Base-by-base conservation (phyloP, 2,113 vertebrate genomes). In the Dipodomys spectabilis region DNA sequence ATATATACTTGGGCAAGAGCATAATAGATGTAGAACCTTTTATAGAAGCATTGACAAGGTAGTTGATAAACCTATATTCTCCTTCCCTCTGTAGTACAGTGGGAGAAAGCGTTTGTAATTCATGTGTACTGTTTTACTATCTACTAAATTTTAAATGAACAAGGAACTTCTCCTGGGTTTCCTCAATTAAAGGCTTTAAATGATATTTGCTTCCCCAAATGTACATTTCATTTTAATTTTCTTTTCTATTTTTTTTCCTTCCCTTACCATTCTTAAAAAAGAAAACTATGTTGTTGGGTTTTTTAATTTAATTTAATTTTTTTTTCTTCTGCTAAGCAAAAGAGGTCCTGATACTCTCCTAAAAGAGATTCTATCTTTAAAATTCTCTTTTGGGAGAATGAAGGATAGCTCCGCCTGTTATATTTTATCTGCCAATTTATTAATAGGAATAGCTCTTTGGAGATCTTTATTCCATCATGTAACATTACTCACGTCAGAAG, bases 391-490 rank as follows among this genome's bases (percentile, higher is more conserved):
- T 88, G 75, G 73, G 53, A 94, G 83, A 79, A 27, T 89, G 75
- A 85, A 7, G 57, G 86, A 57, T 80, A 19, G 65, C 20, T 53
- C 68, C 91, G 62, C 53, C 30, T 92, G 20, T 85, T 75, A 72
- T 64, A 80, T 86, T 95, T 93, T 71, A 96, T 88, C 75, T 6
- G 0, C 84, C 92, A 90, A 71, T 92, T 97, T 95, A 95, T 91
- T 91, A 94, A 94, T 78, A 96, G 92, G 77, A 28, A 94, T 60
- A 94, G 79, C 88, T 96, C 93, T 97, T 6, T 73, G 82, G 84
- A 95, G 97, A 94, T 77, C 82, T 67, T 87, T 94, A 88, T 90
- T 96, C 88, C 88, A 97, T 92, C 93, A 86, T 3, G 86, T 86
- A 94, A 92, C 30, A 92, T 92, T 95, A 97, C 81, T 79, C 30